Base-by-base conservation (phyloP, 53 echinoderm and acorn worm species). In the Holothuria scabra region DNA sequence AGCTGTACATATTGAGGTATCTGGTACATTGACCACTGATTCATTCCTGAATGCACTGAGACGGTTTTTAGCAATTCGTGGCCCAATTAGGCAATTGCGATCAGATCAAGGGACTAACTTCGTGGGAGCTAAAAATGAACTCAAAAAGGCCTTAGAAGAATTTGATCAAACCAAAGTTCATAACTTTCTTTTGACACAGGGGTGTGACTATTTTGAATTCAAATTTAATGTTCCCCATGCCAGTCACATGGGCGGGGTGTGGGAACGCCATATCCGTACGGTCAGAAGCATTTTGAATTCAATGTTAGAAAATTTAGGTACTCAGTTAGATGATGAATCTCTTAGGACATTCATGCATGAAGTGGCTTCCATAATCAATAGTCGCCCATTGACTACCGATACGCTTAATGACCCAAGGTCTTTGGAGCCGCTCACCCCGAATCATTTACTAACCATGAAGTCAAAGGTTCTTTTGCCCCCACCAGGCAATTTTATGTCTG, bases 171-270 rank as follows among this genome's bases (percentile, higher is more conserved):
- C 3, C 35, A 35, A 35, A 35, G 35, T 35, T 35, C 35, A 59
- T n/a, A n/a, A n/a, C n/a, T n/a, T n/a, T n/a, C n/a, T n/a, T n/a
- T n/a, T n/a, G n/a, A n/a, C n/a, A n/a, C n/a, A n/a, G n/a, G n/a
- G n/a, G n/a, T n/a, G n/a, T n/a, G n/a, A n/a, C n/a, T n/a, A n/a
- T n/a, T n/a, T n/a, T n/a, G n/a, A n/a, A n/a, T n/a, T n/a, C n/a
- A n/a, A n/a, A n/a, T n/a, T n/a, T n/a, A n/a, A n/a, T 3, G 35
- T 33, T 20, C 60, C 80, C 22, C 34, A 30, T 35, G 83, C 89
- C 34, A 94, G 89, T 59, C 86, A 91, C 30, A 74, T 82, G 16
- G 94, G 91, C 48, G 94, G 91, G 28, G 91, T 91, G 5, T 94
- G 89, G 94, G 91, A 94, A 65, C 63, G 93, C 12, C 83, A 85